Conservation (phyloP, 1,140 invertebrate species). For the Helicoverpa armigera region DNA sequence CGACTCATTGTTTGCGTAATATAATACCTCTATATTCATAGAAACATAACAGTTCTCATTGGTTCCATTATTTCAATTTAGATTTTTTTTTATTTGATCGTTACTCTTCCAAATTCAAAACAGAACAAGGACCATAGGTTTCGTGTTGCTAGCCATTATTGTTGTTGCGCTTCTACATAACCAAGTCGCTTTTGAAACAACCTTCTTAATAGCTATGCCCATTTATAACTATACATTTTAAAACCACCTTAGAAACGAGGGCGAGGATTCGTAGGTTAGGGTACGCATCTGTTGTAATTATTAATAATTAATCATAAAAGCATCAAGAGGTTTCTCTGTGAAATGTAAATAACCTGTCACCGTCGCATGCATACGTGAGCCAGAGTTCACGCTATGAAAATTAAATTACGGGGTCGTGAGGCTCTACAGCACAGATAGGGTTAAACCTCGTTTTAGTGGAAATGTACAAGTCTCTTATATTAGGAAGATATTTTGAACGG, state of each 20-base stretch:
- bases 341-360: conserved; percentile 49
- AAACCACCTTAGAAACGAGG: neutral
- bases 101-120: too few species aligned
- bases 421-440: neutral
- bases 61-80: too few species aligned
- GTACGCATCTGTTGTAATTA: neutral
- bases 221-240: neutral
- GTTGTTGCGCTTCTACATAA: too few species aligned
- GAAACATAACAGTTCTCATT: too few species aligned
- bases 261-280: neutral
- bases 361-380: conserved; percentile 26
- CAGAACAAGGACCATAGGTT: too few species aligned
- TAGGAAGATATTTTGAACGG: neutral
- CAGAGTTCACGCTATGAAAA: conserved; percentile 39
- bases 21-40: too few species aligned
- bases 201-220: neutral
- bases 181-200: too few species aligned
- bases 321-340: conserved; percentile 16
- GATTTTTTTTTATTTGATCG: too few species aligned
- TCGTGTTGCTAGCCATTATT: too few species aligned
- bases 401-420: conserved; percentile 41
- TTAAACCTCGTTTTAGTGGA: conserved; percentile 23
- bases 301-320: conserved; percentile 36
- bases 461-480: neutral
- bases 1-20: too few species aligned